Evolutionary conservation across 37 sponge, comb jelly and placozoan species (phyloP), one percentile per base, ranked within the genome.

Genomic region (Bolinopsis microptera): DNA sequence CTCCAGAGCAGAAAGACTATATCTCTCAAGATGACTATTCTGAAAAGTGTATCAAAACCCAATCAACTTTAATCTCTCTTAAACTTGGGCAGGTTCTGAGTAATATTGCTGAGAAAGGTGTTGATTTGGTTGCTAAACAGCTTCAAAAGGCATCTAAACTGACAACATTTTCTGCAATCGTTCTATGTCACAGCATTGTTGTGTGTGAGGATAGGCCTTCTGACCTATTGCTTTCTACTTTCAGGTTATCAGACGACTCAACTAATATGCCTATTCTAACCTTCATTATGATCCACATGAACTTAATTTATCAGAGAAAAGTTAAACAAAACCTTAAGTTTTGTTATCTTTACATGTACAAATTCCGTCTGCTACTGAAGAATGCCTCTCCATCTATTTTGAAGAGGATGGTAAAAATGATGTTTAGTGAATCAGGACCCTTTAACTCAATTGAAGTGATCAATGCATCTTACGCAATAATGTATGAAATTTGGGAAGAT

Each of bases 181-280:
- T 86, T 28, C n/a, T 86, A 41, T 41, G 41, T 86, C 90, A 86
- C 61, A 36, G 90, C 22, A 22, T 86, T 13, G 90, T 86, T 35
- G 30, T 86, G 32, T 41, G n/a, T 22, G 61, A 86, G 24, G 90
- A 86, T 41, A 39, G 90, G 26, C 90, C 90, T 5, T 40, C 90
- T 40, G 18, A 41, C 0, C 0, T 30, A 86, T 25, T 86, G 9
- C 41, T 86, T 2, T 30, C 26, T 5, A 26, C 41, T 39, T 27
- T 86, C 90, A 23, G 28, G 16, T 26, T 41, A 39, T 2, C 90
- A 86, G 90, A 86, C 26, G 90, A 86, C 26, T 23, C 28, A 25
- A 86, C 90, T 25, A 86, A 86, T n/a, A 3, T 86, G n/a, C 8
- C 90, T 41, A 38, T 86, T 27, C 90, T 86, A n/a, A 86, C 90